phyloP scores from a whole-genome alignment of 1,140 invertebrate species.

The Probaryconus sp. region DNA sequence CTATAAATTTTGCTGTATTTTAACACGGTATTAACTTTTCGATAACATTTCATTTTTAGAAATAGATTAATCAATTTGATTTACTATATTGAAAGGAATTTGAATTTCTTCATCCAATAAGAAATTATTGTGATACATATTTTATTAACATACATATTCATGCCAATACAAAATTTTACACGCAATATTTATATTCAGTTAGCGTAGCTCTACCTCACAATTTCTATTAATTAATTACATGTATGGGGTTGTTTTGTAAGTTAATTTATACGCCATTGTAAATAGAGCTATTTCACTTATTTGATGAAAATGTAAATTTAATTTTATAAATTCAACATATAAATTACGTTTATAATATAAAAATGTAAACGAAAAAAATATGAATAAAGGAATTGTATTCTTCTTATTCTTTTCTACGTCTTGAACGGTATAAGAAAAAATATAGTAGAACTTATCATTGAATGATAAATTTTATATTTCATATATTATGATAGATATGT shows the following conservation, averaged over 20 bases:
- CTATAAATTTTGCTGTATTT: slow-evolving; percentile 5
- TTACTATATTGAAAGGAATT: too few relatives aligned
- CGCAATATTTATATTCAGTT: slow-evolving; percentile 22
- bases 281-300: slow-evolving; percentile 24
- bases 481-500: slow-evolving; percentile 16
- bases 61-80: slow-evolving; percentile 3
- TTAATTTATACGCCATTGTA: slow-evolving; percentile 27
- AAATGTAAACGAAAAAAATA: not conserved
- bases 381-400: slow-evolving; percentile 30
- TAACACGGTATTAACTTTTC: not conserved
- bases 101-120: too few relatives aligned
- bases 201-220: slow-evolving; percentile 35
- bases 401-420: slow-evolving; percentile 17
- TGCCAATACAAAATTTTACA: slow-evolving; percentile 23
- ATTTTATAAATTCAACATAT: slow-evolving; percentile 16
- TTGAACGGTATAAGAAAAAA: not conserved
- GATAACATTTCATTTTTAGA: not conserved
- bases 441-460: too few relatives aligned
- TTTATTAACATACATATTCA: too few relatives aligned
- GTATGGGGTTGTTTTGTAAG: slow-evolving; percentile 19
- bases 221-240: slow-evolving; percentile 14
- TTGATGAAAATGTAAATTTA: slow-evolving; percentile 15
- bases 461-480: not conserved
- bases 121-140: too few relatives aligned
- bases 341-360: too few relatives aligned